Evolutionary conservation across 2,888 invertebrate species (phyloP).

Genomic region (Epirrhoe tristata): DNA sequence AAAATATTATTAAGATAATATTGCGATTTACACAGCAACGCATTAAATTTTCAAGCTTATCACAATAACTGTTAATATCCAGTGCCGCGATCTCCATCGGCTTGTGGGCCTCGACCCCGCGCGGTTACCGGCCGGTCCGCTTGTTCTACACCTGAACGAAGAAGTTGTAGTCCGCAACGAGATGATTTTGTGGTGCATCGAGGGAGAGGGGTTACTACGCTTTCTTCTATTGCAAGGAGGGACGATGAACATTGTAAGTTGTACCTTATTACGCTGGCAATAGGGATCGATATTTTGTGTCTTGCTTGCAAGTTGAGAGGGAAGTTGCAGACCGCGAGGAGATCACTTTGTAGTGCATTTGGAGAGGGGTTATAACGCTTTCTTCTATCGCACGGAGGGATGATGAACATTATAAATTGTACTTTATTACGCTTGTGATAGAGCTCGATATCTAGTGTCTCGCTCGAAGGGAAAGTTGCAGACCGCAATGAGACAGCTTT

Average conservation of each 20-base stretch:
- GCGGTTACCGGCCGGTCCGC: constrained; percentile 61
- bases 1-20: background rate
- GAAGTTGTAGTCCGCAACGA: constrained; percentile 78
- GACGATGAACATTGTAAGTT: constrained; percentile 61
- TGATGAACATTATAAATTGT: background rate
- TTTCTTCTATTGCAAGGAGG: constrained; percentile 83
- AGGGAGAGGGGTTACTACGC: constrained; percentile 91
- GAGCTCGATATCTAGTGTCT: background rate
- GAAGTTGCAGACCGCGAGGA: background rate
- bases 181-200: constrained; percentile 94
- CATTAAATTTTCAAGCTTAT: constrained; percentile 20
- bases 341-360: background rate
- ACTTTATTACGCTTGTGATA: too few species aligned
- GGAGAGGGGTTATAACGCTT: background rate
- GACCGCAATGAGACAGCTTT: background rate
- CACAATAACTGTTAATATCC: constrained; percentile 36
- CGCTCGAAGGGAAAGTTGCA: background rate
- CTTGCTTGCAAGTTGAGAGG: background rate
- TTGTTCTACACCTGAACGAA: constrained; percentile 75
- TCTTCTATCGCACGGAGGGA: background rate
- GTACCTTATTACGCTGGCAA: background rate
- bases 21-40: constrained; percentile 8
- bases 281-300: background rate
- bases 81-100: constrained; percentile 84
- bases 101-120: constrained; percentile 59